Evolutionary conservation across 2,113 vertebrate species (phyloP).

Genomic region (Stercorarius parasiticus): DNA sequence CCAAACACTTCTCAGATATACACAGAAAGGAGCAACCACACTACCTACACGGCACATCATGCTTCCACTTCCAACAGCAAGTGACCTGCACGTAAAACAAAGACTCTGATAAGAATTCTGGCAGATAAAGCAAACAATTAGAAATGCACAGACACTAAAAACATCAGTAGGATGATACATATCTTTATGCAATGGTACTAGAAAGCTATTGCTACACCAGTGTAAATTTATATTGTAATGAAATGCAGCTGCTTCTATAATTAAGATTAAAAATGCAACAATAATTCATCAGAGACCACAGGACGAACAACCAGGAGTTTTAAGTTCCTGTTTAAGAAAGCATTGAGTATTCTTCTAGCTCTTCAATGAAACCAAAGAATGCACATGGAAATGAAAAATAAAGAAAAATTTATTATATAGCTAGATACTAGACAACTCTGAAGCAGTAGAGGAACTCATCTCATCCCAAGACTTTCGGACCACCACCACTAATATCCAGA

Average conservation of each 20-base stretch:
- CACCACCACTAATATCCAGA: background rate
- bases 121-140: background rate
- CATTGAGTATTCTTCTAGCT: background rate
- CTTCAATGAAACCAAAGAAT: background rate
- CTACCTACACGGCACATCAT: conserved; percentile 90
- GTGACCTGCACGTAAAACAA: conserved; percentile 73
- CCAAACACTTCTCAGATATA: conserved; percentile 85
- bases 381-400: background rate
- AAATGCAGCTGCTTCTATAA: background rate
- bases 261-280: background rate
- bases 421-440: background rate
- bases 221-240: background rate
- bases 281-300: background rate
- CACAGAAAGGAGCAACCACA: conserved; percentile 85
- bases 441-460: background rate
- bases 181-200: background rate
- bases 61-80: conserved; percentile 90
- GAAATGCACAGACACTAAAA: background rate
- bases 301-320: background rate
- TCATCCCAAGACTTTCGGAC: background rate
- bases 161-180: background rate
- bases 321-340: background rate
- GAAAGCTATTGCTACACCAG: background rate
- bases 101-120: background rate
- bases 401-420: background rate